Conservation (phyloP, 2,113 vertebrate species). For the Cavia porcellus region DNA sequence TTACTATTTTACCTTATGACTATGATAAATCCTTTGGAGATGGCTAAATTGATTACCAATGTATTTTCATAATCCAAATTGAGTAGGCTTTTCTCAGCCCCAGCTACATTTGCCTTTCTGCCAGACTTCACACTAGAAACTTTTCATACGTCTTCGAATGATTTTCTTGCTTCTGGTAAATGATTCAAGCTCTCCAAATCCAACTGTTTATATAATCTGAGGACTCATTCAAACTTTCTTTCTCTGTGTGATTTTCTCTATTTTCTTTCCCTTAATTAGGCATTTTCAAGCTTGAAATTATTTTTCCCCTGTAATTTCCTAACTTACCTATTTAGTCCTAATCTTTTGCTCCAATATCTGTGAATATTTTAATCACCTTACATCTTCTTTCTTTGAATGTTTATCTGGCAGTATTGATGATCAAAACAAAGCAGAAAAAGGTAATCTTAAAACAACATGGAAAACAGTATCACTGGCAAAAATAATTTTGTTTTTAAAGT, state of each 20-base stretch:
- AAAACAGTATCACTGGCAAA: neutral
- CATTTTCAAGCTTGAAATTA: neutral
- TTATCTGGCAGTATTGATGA: neutral
- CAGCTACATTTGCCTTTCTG: neutral
- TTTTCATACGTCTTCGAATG: neutral
- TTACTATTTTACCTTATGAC: neutral
- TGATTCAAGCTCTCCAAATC: neutral
- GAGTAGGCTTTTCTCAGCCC: neutral
- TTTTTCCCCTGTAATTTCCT: neutral
- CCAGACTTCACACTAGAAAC: too few relatives aligned
- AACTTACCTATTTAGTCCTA: neutral
- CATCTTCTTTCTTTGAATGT: neutral
- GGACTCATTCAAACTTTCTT: neutral
- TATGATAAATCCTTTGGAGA: neutral
- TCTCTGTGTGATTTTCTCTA: neutral
- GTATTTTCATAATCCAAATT: neutral
- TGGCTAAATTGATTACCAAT: neutral
- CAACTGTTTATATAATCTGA: neutral
- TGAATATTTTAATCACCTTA: neutral
- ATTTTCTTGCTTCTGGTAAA: neutral
- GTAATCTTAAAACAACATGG: neutral
- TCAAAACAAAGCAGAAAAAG: neutral
- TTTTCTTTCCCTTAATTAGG: neutral
- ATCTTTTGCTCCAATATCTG: neutral
- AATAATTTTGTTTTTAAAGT: neutral